These are phyloP conservation scores for Leistus spinibarbis DNA, from an alignment of 2,888 invertebrate genomes.

Conservation along the genomic window DNA sequence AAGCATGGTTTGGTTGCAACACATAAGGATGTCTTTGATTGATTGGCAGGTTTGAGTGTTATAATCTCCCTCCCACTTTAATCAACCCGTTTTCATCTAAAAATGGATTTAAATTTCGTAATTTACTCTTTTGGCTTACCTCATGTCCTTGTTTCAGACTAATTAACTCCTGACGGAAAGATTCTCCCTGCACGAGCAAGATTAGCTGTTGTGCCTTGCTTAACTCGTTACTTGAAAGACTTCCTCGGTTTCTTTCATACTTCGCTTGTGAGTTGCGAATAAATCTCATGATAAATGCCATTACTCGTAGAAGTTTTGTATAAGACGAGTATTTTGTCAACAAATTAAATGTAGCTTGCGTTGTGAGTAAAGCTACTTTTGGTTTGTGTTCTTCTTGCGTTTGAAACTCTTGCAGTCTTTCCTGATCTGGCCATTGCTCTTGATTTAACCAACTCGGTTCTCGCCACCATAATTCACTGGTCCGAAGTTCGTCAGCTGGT, in stretches of 20 bases:
- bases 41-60: neutral
- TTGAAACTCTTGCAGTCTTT: neutral
- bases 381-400: neutral
- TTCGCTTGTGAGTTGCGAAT: no score
- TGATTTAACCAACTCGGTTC: slow-evolving; percentile 31
- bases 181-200: no score
- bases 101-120: slow-evolving; percentile 12
- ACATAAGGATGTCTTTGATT: slow-evolving; percentile 21
- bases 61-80: slow-evolving; percentile 20
- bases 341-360: no score
- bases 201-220: no score
- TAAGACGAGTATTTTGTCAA: no score
- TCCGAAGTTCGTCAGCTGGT: neutral
- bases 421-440: neutral
- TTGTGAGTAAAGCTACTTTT: neutral
- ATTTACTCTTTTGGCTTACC: slow-evolving; percentile 8
- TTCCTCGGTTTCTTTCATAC: no score
- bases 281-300: no score
- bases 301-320: no score
- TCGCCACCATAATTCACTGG: slow-evolving; percentile 28
- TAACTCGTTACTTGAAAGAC: no score
- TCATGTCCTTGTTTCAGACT: neutral
- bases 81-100: slow-evolving; percentile 9
- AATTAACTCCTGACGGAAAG: neutral
- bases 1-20: slow-evolving; percentile 13